Percentiles rank a stretch among this genome's conserved stretches.
Conservation (phyloP, 2,888 invertebrate genomes). For the Cephus sareptanus region DNA sequence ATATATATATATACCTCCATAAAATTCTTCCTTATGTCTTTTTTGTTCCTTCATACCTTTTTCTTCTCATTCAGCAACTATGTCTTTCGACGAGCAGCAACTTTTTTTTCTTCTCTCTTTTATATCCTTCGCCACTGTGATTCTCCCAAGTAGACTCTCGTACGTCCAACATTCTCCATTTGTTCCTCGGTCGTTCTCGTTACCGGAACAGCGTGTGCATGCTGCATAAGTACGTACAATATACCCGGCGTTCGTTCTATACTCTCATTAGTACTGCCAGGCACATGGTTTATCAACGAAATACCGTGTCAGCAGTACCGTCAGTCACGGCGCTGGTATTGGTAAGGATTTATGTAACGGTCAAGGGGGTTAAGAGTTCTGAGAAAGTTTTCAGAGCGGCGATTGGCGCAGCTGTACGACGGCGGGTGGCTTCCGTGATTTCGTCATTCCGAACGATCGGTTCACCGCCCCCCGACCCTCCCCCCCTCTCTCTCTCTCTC, state of each 20-base stretch:
- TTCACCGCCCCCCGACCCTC: slow-evolving; percentile 19
- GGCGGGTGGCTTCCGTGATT: slow-evolving; percentile 50
- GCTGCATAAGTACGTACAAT: neutral
- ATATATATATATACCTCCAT: neutral
- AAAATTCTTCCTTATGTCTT: neutral
- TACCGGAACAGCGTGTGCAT: neutral
- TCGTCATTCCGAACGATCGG: slow-evolving; percentile 53
- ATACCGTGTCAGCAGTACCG: neutral
- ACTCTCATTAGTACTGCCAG: neutral
- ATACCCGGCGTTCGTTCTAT: neutral
- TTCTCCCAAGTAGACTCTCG: neutral
- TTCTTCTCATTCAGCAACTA: neutral
- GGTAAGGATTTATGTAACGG: slow-evolving; percentile 44
- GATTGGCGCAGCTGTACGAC: slow-evolving; percentile 27
- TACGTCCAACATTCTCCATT: neutral
- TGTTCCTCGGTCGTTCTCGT: neutral
- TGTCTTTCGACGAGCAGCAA: neutral
- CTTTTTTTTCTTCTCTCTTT: neutral
- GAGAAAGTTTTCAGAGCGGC: slow-evolving; percentile 51
- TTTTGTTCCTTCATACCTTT: neutral
- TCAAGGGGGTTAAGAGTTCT: slow-evolving; percentile 51
- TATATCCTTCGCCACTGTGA: neutral
- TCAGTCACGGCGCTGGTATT: neutral
- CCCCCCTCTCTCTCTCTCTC: neutral
- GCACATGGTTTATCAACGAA: neutral